Conservation (phyloP, 2,113 vertebrate species). For the Bufo bufo region DNA sequence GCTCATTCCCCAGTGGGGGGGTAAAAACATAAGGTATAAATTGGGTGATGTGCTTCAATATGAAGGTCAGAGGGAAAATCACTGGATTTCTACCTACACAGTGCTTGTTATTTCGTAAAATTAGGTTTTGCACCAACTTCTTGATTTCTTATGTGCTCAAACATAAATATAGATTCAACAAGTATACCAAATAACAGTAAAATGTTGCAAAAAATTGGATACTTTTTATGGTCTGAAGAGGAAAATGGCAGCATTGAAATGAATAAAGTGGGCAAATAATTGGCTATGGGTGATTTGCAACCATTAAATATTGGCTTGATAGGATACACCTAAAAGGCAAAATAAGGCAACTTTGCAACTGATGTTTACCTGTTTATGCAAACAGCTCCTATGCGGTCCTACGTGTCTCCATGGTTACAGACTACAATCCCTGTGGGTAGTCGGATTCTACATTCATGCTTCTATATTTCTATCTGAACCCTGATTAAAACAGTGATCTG, state of each 20-base stretch:
- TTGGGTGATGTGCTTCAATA: background rate
- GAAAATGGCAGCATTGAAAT: background rate
- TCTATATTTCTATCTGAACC: too few species aligned
- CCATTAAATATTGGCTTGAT: too few species aligned
- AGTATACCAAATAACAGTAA: background rate
- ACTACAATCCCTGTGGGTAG: background rate
- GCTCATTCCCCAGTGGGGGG: background rate
- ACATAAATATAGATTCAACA: background rate
- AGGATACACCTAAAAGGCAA: too few species aligned
- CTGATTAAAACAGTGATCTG: too few species aligned
- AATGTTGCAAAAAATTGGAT: background rate
- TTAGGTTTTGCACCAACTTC: too few species aligned
- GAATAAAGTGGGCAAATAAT: background rate
- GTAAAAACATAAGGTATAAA: constrained; percentile 23
- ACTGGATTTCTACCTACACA: background rate
- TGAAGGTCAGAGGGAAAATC: background rate
- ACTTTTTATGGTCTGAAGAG: background rate
- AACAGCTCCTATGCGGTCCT: background rate
- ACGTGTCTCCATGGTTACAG: background rate
- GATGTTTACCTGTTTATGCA: background rate
- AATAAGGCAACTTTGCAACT: too few species aligned
- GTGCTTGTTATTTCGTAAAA: background rate
- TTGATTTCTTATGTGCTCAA: background rate
- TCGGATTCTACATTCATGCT: too few species aligned
- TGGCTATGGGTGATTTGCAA: background rate